phyloP scores from a whole-genome alignment of 2,113 vertebrate species.

The Trichomycterus rosablanca region DNA sequence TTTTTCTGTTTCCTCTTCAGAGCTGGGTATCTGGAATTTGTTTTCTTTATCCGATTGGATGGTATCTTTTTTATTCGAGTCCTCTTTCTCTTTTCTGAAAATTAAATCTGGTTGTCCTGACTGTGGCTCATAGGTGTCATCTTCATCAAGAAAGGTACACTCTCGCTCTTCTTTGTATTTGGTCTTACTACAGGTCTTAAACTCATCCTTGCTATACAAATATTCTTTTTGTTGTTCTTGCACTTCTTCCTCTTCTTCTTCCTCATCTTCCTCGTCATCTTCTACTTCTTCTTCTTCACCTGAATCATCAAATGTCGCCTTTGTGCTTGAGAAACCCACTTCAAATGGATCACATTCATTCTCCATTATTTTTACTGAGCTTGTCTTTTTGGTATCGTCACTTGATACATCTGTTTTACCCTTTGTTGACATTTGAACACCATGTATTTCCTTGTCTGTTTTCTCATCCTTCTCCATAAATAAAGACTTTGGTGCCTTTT shows the following conservation, averaged over 20 bases:
- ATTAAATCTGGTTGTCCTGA: constrained; percentile 41
- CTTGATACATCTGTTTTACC: constrained; percentile 38
- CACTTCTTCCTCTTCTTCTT: constrained; percentile 31
- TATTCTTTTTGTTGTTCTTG: constrained; percentile 15
- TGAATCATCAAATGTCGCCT: constrained; percentile 67
- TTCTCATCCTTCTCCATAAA: constrained; percentile 51
- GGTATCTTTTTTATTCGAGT: constrained; percentile 45
- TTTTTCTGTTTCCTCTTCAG: constrained; percentile 58
- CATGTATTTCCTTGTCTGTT: constrained; percentile 25
- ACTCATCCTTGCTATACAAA: constrained; percentile 55
- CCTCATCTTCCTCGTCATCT: constrained; percentile 32
- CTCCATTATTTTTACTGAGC: constrained; percentile 50
- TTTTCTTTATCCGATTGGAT: constrained; percentile 40
- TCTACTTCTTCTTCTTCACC: constrained; percentile 62
- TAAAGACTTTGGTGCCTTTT: constrained; percentile 69
- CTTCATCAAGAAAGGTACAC: constrained; percentile 86
- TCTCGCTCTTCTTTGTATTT: constrained; percentile 83
- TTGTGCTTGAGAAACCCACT: constrained; percentile 68
- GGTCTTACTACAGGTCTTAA: constrained; percentile 61
- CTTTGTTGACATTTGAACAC: constrained; percentile 49
- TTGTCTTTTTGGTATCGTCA: constrained; percentile 48
- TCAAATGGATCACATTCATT: constrained; percentile 42
- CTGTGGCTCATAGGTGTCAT: constrained; percentile 62
- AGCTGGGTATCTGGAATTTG: constrained; percentile 52
- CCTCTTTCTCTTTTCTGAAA: constrained; percentile 49